A percentile compares a stretch with the other conserved stretches of the same genome.
phyloP scores from a whole-genome alignment of 1,140 invertebrate species.

The Holotrichia oblita region DNA sequence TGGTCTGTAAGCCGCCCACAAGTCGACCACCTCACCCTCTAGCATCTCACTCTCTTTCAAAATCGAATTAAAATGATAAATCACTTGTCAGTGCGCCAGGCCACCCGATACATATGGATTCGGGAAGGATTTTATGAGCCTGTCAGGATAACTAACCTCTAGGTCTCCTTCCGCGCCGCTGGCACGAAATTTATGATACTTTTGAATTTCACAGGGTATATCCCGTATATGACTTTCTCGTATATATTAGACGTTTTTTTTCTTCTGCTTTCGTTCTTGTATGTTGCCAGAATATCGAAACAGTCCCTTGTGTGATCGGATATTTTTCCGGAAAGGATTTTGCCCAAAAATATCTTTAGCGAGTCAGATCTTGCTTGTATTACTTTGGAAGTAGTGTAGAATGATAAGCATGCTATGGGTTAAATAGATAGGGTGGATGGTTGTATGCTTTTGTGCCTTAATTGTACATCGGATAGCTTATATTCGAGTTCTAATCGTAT shows the following conservation, averaged over 20 bases:
- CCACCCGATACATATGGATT: conserved; percentile 17
- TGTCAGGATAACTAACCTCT: conserved; percentile 28
- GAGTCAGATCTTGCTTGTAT: no score
- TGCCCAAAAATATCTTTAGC: no score
- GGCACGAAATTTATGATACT: conserved; percentile 1
- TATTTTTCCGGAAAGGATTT: not conserved
- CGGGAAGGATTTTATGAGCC: conserved; percentile 27
- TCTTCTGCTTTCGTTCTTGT: not conserved
- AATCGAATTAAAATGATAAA: conserved; percentile 35
- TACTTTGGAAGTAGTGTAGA: no score
- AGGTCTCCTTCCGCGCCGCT: not conserved
- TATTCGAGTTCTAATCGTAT: no score
- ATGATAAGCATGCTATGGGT: no score
- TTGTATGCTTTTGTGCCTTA: no score
- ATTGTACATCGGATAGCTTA: no score
- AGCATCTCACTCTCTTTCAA: not conserved
- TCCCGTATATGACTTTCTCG: not conserved
- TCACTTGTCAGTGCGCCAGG: conserved; percentile 18
- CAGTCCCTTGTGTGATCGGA: not conserved
- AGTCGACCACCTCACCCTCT: not conserved
- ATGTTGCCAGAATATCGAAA: not conserved
- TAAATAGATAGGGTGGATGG: no score
- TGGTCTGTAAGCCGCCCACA: not conserved
- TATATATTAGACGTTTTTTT: not conserved
- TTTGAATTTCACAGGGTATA: conserved; percentile 13